phyloP scores from a whole-genome alignment of 2,888 invertebrate genomes.

The Phengaris alcon region DNA sequence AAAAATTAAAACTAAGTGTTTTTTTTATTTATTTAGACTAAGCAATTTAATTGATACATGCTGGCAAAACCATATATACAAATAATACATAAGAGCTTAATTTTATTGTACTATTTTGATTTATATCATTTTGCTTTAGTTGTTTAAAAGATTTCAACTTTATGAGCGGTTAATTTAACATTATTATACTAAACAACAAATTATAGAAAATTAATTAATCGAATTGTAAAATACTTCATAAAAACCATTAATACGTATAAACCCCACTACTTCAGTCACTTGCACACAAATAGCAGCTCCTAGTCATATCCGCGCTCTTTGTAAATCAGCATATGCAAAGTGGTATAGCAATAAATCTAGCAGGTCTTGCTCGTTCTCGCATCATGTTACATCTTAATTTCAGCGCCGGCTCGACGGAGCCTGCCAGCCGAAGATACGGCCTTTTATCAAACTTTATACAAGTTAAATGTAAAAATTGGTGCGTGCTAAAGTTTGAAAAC shows the following conservation, averaged over 20 bases:
- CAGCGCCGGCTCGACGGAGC: slow-evolving; percentile 76
- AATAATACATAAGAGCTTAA: too few species aligned
- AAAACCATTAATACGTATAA: background rate
- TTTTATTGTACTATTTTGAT: too few species aligned
- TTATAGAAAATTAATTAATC: too few species aligned
- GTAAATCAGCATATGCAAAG: slow-evolving; percentile 81
- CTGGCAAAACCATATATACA: too few species aligned
- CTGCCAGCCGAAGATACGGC: slow-evolving; percentile 75
- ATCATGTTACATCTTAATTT: slow-evolving; percentile 82
- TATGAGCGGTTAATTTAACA: too few species aligned
- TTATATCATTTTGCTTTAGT: too few species aligned
- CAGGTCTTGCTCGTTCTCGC: slow-evolving; percentile 80
- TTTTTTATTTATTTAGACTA: too few species aligned
- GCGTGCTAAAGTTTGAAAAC: slow-evolving; percentile 44
- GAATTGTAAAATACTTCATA: background rate
- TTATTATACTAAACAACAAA: too few species aligned
- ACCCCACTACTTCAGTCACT: slow-evolving; percentile 14
- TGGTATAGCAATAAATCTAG: slow-evolving; percentile 80
- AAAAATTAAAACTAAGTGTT: too few species aligned
- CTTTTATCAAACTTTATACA: slow-evolving; percentile 79
- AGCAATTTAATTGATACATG: too few species aligned
- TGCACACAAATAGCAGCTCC: slow-evolving; percentile 53
- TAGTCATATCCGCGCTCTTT: slow-evolving; percentile 62
- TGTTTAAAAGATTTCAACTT: too few species aligned
- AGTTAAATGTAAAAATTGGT: slow-evolving; percentile 72